phyloP scores from a whole-genome alignment of 2,113 vertebrate genomes.

The Neogobius melanostomus region DNA sequence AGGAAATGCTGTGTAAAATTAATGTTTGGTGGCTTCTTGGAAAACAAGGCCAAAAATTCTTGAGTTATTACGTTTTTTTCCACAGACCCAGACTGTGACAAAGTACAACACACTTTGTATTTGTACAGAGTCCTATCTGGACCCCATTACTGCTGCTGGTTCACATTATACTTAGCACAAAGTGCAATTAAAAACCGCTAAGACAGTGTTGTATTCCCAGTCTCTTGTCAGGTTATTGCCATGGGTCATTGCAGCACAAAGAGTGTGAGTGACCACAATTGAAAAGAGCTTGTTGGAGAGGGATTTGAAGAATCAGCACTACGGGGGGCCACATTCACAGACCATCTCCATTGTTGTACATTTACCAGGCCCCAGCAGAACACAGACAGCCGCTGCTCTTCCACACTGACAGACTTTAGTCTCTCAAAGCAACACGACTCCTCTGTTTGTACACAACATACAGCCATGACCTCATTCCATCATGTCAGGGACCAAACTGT shows the following conservation, averaged over 20 bases:
- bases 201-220: background rate
- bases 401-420: constrained; percentile 23
- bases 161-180: background rate
- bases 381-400: constrained; percentile 32
- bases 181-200: background rate
- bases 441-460: constrained; percentile 1
- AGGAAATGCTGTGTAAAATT: background rate
- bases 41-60: background rate
- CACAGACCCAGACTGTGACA: background rate
- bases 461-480: constrained; percentile 1
- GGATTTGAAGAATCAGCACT: constrained; percentile 67
- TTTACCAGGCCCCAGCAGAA: constrained; percentile 13
- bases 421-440: constrained; percentile 10
- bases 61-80: background rate
- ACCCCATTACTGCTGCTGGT: background rate
- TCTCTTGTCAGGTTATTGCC: constrained; percentile 15
- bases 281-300: constrained; percentile 57
- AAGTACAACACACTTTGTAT: background rate
- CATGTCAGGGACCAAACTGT: background rate
- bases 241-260: constrained; percentile 62
- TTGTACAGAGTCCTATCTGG: background rate
- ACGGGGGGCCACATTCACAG: constrained; percentile 51
- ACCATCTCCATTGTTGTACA: constrained; percentile 45
- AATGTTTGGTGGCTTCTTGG: background rate
- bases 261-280: constrained; percentile 51